phyloP scores from a whole-genome alignment of 2,888 invertebrate species.

The Strigamia crassipes region DNA sequence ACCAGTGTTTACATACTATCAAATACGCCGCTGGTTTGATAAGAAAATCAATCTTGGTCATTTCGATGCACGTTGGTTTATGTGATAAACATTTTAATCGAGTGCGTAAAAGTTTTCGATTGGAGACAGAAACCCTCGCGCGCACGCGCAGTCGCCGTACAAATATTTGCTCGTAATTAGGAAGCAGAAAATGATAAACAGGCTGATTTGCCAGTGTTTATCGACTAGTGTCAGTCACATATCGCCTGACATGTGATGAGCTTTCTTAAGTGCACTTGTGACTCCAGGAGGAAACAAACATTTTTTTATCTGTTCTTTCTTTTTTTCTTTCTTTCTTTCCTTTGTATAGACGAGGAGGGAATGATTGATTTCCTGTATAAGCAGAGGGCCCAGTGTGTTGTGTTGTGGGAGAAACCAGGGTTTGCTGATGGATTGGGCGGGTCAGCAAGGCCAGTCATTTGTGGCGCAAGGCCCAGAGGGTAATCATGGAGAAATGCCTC shows the following conservation, averaged over 20 bases:
- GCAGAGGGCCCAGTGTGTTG: background rate
- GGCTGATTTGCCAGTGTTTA: background rate
- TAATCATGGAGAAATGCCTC: constrained; percentile 26
- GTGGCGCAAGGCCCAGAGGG: constrained; percentile 22
- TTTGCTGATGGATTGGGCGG: constrained; percentile 26
- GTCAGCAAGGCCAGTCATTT: constrained; percentile 26
- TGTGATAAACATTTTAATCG: too few species aligned
- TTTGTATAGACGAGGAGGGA: background rate
- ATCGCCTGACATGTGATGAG: background rate
- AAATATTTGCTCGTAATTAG: too few species aligned
- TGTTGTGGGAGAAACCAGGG: constrained; percentile 3
- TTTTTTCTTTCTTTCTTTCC: background rate
- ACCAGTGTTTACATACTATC: too few species aligned
- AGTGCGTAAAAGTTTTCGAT: too few species aligned
- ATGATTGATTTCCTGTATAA: constrained; percentile 18
- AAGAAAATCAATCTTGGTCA: too few species aligned
- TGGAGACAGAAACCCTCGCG: too few species aligned
- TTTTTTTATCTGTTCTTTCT: background rate
- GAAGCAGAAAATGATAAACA: background rate
- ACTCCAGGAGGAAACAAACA: constrained; percentile 1
- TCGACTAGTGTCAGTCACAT: background rate
- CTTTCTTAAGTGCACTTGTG: constrained; percentile 1
- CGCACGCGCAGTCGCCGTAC: too few species aligned
- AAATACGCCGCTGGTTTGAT: too few species aligned
- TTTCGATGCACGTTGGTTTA: too few species aligned